phyloP scores from a whole-genome alignment of 2,113 vertebrate genomes.

The Monarcha castaneiventris region DNA sequence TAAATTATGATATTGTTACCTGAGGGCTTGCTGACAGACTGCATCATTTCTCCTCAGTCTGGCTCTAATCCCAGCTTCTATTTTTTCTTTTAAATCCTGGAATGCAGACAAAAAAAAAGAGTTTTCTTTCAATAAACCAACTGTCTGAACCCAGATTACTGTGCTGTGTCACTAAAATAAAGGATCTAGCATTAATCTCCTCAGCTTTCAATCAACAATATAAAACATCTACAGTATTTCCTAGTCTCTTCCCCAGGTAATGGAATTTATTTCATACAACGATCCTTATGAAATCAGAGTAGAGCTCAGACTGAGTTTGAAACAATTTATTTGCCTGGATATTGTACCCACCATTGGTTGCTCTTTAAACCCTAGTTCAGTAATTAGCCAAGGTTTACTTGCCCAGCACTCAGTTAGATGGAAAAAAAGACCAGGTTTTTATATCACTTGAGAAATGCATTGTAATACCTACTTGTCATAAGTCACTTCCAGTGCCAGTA shows the following conservation, averaged over 20 bases:
- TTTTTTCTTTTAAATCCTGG: constrained; percentile 68
- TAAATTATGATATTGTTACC: constrained; percentile 78
- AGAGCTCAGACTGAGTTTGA: background rate
- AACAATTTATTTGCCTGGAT: background rate
- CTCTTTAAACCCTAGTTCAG: background rate
- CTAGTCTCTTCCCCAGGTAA: constrained; percentile 19
- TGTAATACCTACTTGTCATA: background rate
- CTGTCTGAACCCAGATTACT: constrained; percentile 71
- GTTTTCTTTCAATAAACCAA: constrained; percentile 67
- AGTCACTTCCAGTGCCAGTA: background rate
- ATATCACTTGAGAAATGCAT: background rate
- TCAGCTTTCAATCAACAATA: constrained; percentile 1
- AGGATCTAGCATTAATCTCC: constrained; percentile 20
- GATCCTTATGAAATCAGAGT: background rate
- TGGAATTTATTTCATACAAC: constrained; percentile 8
- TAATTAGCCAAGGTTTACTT: background rate
- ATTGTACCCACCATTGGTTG: background rate
- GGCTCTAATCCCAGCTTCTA: constrained; percentile 61
- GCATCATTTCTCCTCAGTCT: constrained; percentile 63
- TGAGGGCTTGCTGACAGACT: constrained; percentile 77
- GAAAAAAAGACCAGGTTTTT: background rate
- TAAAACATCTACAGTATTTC: constrained; percentile 31
- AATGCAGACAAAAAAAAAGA: constrained; percentile 70
- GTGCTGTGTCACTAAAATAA: constrained; percentile 11
- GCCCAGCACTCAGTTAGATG: background rate